Percentiles rank a stretch among this genome's conserved stretches.
Conservation (phyloP, 2,797 vertebrate genomes). For the Eutrigla gurnardus region DNA sequence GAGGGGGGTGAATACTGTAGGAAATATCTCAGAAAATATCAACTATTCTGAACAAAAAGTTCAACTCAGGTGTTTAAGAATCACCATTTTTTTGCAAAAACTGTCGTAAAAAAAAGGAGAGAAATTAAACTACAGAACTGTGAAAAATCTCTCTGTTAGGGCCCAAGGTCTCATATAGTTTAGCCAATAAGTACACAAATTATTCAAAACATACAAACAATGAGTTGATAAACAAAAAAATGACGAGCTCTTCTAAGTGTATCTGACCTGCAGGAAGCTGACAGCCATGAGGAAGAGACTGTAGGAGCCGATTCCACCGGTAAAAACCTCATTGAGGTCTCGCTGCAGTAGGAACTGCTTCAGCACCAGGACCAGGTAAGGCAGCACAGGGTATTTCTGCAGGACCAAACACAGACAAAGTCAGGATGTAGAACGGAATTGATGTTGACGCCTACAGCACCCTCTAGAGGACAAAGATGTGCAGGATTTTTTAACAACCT, state of each 20-base stretch:
- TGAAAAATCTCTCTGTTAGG: background rate
- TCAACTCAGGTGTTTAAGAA: background rate
- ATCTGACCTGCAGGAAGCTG: conserved; percentile 95
- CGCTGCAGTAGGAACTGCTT: conserved; percentile 98
- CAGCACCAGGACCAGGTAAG: conserved; percentile 97
- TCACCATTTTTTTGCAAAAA: background rate
- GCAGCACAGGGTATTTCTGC: conserved; percentile 97
- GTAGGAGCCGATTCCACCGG: conserved; percentile 97
- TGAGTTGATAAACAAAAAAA: background rate
- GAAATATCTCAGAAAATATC: no score
- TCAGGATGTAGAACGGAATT: background rate
- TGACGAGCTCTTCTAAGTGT: background rate
- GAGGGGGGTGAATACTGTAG: background rate
- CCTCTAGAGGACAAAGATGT: background rate
- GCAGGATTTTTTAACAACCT: background rate
- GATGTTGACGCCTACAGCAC: background rate
- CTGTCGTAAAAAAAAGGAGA: background rate
- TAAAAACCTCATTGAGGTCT: conserved; percentile 99
- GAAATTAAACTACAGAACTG: background rate
- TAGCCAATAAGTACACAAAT: background rate
- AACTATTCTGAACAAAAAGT: no score
- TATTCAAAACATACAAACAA: background rate
- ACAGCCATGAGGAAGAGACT: conserved; percentile 99
- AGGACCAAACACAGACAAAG: conserved; percentile 30
- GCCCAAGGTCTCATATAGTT: background rate